phyloP scores from a whole-genome alignment of 2,113 vertebrate genomes.

The Acrocephalus kingi region DNA sequence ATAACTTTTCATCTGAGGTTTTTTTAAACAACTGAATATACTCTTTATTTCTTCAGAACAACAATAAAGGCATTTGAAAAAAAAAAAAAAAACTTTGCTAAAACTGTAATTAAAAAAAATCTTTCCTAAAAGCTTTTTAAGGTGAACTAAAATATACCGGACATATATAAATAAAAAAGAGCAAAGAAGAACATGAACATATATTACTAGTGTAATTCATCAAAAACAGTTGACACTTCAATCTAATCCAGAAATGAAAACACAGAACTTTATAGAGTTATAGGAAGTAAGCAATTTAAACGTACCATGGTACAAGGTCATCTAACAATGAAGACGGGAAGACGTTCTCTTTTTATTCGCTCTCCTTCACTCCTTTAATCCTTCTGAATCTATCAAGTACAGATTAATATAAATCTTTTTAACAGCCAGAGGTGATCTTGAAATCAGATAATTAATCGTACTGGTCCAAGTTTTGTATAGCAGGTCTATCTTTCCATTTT shows the following conservation, averaged over 20 bases:
- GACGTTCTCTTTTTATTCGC: conserved; percentile 68
- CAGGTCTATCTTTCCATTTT: conserved; percentile 50
- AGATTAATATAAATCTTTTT: conserved; percentile 72
- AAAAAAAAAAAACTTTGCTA: conserved; percentile 53
- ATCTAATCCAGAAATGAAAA: conserved; percentile 85
- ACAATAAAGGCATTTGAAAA: conserved; percentile 49
- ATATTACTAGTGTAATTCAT: conserved; percentile 80
- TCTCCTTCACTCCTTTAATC: conserved; percentile 58
- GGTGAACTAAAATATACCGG: conserved; percentile 77
- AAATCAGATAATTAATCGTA: conserved; percentile 74
- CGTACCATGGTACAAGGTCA: conserved; percentile 77
- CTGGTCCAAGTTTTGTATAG: conserved; percentile 43
- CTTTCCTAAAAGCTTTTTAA: conserved; percentile 67
- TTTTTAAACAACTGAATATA: neutral
- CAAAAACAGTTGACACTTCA: conserved; percentile 83
- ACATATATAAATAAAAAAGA: conserved; percentile 79
- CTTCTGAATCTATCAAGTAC: conserved; percentile 60
- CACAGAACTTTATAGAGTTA: conserved; percentile 84
- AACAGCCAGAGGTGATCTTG: conserved; percentile 69
- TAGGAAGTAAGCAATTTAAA: conserved; percentile 86
- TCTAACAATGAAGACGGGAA: conserved; percentile 71
- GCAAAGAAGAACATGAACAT: conserved; percentile 80
- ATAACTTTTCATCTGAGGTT: neutral
- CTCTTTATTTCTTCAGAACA: conserved; percentile 42
- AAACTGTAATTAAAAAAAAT: conserved; percentile 38